A percentile compares a stretch with the other conserved stretches of the same genome.
phyloP scores from a whole-genome alignment of 64 coral and sea anemone genomes.

The Actinia tenebrosa region DNA sequence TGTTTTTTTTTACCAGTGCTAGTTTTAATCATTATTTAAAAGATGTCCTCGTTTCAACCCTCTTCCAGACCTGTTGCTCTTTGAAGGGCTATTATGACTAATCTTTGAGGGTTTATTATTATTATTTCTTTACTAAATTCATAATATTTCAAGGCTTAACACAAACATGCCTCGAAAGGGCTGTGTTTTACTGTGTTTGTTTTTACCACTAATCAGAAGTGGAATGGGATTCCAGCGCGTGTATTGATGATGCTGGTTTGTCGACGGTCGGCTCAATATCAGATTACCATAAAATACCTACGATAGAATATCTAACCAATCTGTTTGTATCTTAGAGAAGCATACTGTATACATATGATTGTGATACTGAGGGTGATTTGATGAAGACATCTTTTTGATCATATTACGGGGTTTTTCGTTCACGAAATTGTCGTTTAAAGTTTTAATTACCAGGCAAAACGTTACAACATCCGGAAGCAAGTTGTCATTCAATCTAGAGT shows the following conservation, averaged over 20 bases:
- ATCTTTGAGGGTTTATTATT: no score
- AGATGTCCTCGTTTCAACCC: not conserved
- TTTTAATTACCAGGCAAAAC: constrained; percentile 4
- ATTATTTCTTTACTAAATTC: no score
- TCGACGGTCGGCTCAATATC: not conserved
- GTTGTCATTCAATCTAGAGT: not conserved
- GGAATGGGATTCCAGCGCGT: not conserved
- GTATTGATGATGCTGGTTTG: not conserved
- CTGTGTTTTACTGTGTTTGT: not conserved
- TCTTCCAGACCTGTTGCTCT: not conserved
- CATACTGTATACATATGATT: not conserved
- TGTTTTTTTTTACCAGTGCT: not conserved
- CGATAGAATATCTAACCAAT: not conserved
- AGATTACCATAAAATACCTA: not conserved
- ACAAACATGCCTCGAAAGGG: not conserved
- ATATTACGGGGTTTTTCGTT: not conserved
- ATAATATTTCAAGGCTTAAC: not conserved
- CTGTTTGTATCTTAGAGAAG: no score
- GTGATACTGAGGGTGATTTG: not conserved
- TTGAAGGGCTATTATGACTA: not conserved
- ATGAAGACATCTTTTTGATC: not conserved
- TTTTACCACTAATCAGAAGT: not conserved
- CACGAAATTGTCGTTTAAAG: not conserved
- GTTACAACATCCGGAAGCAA: not conserved
- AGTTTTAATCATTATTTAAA: not conserved